Percentiles rank a stretch among this genome's conserved stretches.
Evolutionary conservation across 37 sponge, comb jelly and placozoan genomes (phyloP).

Genomic region (Amphimedon queenslandica): DNA sequence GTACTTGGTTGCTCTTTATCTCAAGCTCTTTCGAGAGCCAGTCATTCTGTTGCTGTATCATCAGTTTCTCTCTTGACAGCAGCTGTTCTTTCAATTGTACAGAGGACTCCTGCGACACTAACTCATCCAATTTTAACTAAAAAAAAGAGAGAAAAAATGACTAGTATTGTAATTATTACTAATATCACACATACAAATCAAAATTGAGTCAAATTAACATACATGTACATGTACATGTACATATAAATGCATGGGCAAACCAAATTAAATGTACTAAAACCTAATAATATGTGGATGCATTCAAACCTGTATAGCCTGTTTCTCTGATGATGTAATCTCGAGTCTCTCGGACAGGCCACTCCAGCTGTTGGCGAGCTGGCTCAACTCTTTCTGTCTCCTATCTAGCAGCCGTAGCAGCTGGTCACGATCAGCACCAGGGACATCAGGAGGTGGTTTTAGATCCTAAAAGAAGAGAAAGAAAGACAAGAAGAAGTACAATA

Average conservation of each 20-base stretch:
- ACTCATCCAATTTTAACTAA: conserved; percentile 28
- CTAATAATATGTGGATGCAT: background rate
- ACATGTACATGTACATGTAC: background rate
- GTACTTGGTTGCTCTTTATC: conserved; percentile 27
- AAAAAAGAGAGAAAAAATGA: background rate
- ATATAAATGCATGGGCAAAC: background rate
- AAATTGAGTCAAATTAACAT: background rate
- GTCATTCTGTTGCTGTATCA: conserved; percentile 42
- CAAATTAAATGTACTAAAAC: background rate
- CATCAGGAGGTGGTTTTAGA: conserved; percentile 49
- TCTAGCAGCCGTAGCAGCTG: conserved; percentile 74
- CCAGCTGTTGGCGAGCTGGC: conserved; percentile 56
- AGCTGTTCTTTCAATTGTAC: conserved; percentile 56
- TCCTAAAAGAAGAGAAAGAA: conserved; percentile 7
- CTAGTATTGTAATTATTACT: background rate
- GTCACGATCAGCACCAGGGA: conserved; percentile 68
- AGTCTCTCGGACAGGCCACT: conserved; percentile 31
- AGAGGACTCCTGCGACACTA: conserved; percentile 29
- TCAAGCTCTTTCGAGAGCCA: conserved; percentile 59
- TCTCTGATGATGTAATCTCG: conserved; percentile 27
- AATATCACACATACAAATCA: background rate
- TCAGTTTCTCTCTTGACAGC: conserved; percentile 57
- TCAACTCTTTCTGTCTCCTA: conserved; percentile 58
- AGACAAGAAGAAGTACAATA: background rate
- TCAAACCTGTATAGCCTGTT: conserved; percentile 39